phyloP scores from a whole-genome alignment of 2,113 vertebrate species.

The Origma solitaria region DNA sequence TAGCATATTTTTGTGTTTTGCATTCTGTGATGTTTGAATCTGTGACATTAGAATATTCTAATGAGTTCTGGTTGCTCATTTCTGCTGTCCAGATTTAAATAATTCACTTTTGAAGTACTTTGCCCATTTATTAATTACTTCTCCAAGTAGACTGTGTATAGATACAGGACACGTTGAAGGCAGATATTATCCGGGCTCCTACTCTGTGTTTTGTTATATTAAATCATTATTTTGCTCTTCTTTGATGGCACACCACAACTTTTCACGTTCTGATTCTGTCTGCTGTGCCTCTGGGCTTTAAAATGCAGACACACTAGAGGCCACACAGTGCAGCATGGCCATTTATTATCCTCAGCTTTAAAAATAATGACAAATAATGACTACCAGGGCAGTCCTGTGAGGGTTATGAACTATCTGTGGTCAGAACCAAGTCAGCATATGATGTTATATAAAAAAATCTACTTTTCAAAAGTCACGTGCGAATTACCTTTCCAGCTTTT shows the following conservation, averaged over 20 bases:
- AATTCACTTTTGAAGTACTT: neutral
- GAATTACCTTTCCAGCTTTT: neutral
- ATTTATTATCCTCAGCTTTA: neutral
- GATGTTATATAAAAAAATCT: neutral
- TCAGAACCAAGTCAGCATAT: neutral
- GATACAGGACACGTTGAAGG: neutral
- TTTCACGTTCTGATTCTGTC: neutral
- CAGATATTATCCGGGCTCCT: neutral
- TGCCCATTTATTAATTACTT: neutral
- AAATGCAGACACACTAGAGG: neutral
- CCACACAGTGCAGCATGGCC: accelerated
- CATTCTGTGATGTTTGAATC: neutral
- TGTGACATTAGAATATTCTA: neutral
- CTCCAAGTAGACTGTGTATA: neutral
- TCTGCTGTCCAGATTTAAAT: neutral
- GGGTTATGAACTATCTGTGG: neutral
- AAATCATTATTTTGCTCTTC: neutral
- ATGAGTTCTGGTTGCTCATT: neutral
- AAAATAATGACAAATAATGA: neutral
- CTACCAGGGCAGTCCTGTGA: neutral
- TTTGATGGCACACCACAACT: neutral
- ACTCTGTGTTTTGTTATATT: neutral
- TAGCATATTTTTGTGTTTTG: neutral
- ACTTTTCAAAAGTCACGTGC: neutral
- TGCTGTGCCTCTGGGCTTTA: neutral